Base-by-base conservation (phyloP, 2,113 vertebrate genomes). In the Poicephalus gulielmi region DNA sequence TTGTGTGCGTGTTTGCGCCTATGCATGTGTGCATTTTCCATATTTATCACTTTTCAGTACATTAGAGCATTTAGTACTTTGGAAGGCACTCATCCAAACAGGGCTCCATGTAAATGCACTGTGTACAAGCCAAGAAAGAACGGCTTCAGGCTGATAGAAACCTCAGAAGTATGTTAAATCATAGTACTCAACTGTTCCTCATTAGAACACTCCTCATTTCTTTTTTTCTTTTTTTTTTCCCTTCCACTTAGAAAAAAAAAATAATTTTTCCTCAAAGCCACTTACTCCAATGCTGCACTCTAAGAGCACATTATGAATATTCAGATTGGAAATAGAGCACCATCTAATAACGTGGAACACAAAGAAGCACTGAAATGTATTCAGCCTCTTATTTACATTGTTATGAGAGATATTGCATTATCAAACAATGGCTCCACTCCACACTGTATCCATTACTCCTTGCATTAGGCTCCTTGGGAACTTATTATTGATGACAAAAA, bases 41-140 rank as follows among this genome's bases (percentile, higher is more conserved):
- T 97, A 97, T 97, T 97, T 98, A 97, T 98, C 91, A 80, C 94
- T 97, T 97, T 97, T 97, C 97, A 92, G 96, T 96, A 97, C 97
- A 97, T 97, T 95, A 95, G 95, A 96, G 96, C 93, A 96, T 97
- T 97, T 92, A 97, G 96, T 96, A 91, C 97, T 97, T 97, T 79
- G 96, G 94, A 95, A 97, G 96, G 96, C 95, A 96, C 94, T 96
- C 96, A 84, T 95, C 95, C 94, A 97, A 97, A 96, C 88, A 84
- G 80, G 75, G 97, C 90, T 94, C 88, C 43, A 92, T 93, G 93
- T 97, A 96, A 97, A 97, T 63, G 91, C 90, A 94, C 94, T 63
- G 52, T 67, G 77, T 86, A 93, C 81, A 92, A 96, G 96, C 97
- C 95, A 97, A 95, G 95, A 96, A 95, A 88, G 94, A 95, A 95